Evolutionary conservation across 2,113 vertebrate species (phyloP), one percentile per base, ranked within the genome.

Genomic region (Bubo scandiacus): DNA sequence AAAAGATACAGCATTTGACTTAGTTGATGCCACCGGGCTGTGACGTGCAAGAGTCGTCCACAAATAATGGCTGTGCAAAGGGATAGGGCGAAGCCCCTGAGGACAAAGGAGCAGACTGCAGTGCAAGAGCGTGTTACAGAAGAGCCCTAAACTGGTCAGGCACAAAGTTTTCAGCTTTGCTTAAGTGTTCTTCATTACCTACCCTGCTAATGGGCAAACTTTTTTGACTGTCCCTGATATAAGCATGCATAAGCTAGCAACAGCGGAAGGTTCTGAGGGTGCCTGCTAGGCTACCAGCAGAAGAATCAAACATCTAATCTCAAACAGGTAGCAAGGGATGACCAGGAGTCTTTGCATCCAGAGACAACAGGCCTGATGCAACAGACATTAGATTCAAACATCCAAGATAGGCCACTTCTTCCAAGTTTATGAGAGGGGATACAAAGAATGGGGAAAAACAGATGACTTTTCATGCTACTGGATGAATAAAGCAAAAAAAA

Each of bases 1-100:
- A 49, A 78, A 87, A 80, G 34, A 19, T 0, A 66, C 0, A 1
- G 49, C 17, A 36, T 7, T 86, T 17, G 27, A 59, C 12, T 90
- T 4, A 26, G 49, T 12, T 51, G 54, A 34, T 57, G 62, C 4
- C 85, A 47, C 11, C 0, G 0, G 43, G n/a, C 30, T 70, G 78
- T 18, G 66, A 42, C 0, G 57, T 19, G 25, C 2, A 10, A 66
- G 22, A 54, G 29, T 47, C 7, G 15, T 1, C 61, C 49, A 23
- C 9, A 58, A 73, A 40, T 1, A 79, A 54, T 0, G 38, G 32
- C 11, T 51, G 21, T 4, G 70, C 45, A 42, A 57, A 75, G 20
- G 52, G 40, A 15, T 1, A 57, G 40, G 49, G 30, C 4, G 36
- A 81, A 67, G 65, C 5, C 19, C 42, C 38, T 13, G 49, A 68